These are phyloP conservation scores for Polyommatus icarus DNA, from an alignment of 2,888 invertebrate species.

Conservation along the genomic window DNA sequence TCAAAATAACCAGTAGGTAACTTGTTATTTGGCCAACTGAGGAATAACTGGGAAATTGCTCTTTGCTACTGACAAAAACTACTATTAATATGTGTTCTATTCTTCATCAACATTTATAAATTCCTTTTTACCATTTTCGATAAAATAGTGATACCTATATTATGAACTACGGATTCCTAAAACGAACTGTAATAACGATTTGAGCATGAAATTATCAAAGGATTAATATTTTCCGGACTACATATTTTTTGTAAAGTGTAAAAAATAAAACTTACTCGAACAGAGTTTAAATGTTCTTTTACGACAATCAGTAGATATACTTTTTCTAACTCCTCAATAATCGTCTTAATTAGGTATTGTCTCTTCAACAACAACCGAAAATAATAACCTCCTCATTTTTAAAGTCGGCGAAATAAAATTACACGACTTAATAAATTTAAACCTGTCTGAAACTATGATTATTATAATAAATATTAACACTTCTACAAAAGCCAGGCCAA, in stretches of 20 bases:
- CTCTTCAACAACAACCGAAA: too few species aligned
- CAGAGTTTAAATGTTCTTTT: too few species aligned
- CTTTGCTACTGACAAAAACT: not conserved
- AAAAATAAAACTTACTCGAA: too few species aligned
- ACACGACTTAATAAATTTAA: not conserved
- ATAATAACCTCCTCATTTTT: not conserved
- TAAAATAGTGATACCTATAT: not conserved
- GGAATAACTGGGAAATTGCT: too few species aligned
- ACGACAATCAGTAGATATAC: too few species aligned
- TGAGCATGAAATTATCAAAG: not conserved
- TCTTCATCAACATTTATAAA: not conserved
- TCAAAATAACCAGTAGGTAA: too few species aligned
- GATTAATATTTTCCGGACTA: not conserved
- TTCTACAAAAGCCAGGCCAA: not conserved
- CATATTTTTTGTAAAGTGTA: not conserved
- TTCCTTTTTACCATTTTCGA: not conserved
- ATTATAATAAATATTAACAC: slow-evolving; percentile 8
- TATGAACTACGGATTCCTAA: not conserved
- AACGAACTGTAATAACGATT: not conserved
- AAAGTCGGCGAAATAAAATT: not conserved
- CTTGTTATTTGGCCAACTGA: not conserved
- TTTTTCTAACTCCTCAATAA: too few species aligned
- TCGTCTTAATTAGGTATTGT: too few species aligned
- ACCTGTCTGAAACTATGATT: not conserved
- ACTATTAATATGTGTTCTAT: not conserved